Evolutionary conservation across 1,140 invertebrate species (phyloP), one percentile per base, ranked within the genome.

Genomic region (Drosophila neocordata): DNA sequence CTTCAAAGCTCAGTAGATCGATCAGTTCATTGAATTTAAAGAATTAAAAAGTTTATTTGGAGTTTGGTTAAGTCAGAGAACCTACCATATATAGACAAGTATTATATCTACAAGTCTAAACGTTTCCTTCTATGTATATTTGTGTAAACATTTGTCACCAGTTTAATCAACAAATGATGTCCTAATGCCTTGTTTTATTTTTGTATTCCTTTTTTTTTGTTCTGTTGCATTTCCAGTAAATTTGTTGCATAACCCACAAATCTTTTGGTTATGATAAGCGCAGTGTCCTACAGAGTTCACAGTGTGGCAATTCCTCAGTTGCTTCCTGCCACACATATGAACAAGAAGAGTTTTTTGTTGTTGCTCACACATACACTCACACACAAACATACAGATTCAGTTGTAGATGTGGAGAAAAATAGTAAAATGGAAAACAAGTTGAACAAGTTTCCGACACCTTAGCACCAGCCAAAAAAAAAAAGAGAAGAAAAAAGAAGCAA

Each of bases 381-480:
- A 41, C 35, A 31, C 27, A 63, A 18, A 59, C 41, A 61, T 41
- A 35, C 51, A 61, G 1, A 38, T 1, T 5, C n/a, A 41, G 8
- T 31, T 31, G 27, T 31, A 20, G 15, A n/a, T 31, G 27, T 31
- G 27, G 4, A 20, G 65, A 62, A 65, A 69, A 82, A 77, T 87
- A 87, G 83, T 76, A 69, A 87, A 77, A 88, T 88, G 79, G 41
- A 65, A 88, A 88, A 88, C 83, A 88, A 88, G 83, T 88, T 83
- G 85, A 88, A 88, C 83, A 88, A 88, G 83, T 88, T 88, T 88
- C 76, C 83, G 73, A 88, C 83, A 88, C 83, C 83, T 88, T 75
- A 65, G 61, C 73, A 83, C 65, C 58, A 77, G 59, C 60, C 69
- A 4, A 76, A 79, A 78, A 66, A 62, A 68, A 51, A 59, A 35